Percentiles rank a stretch among this genome's conserved stretches.
Conservation (phyloP, 2,797 vertebrate genomes). For the Botia kubotai region DNA sequence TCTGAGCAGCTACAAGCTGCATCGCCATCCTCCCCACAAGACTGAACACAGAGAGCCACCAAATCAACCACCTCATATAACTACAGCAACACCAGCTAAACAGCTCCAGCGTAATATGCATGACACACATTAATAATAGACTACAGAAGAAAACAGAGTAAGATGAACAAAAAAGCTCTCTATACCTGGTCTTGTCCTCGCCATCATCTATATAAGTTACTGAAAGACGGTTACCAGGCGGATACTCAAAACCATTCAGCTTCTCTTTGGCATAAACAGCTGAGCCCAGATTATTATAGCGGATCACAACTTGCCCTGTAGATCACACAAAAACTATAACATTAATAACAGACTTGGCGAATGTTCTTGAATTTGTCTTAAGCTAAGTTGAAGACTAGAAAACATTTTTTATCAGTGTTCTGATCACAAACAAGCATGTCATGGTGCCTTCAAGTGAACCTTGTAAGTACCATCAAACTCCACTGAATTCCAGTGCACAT, state of each 20-base stretch:
- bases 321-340: not conserved
- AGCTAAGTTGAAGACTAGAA: too few relatives aligned
- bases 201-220: conserved; percentile 90
- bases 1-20: conserved; percentile 91
- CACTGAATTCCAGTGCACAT: too few relatives aligned
- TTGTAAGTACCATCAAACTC: too few relatives aligned
- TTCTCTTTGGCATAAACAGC: conserved; percentile 95
- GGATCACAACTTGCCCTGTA: conserved; percentile 89
- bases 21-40: conserved; percentile 92
- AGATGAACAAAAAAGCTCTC: conserved; percentile 17
- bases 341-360: not conserved
- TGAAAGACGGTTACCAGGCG: conserved; percentile 89
- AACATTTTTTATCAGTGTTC: too few relatives aligned
- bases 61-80: not conserved
- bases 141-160: not conserved
- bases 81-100: not conserved
- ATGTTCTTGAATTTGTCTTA: not conserved
- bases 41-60: conserved; percentile 70
- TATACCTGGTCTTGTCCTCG: conserved; percentile 88
- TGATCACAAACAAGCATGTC: too few relatives aligned
- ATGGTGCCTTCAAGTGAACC: too few relatives aligned
- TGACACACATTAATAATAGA: not conserved
- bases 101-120: not conserved
- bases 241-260: conserved; percentile 93
- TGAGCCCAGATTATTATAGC: conserved; percentile 92